Evolutionary conservation across 1,140 invertebrate genomes (phyloP), one percentile per base, ranked within the genome.

Genomic region (Drosophila azteca): DNA sequence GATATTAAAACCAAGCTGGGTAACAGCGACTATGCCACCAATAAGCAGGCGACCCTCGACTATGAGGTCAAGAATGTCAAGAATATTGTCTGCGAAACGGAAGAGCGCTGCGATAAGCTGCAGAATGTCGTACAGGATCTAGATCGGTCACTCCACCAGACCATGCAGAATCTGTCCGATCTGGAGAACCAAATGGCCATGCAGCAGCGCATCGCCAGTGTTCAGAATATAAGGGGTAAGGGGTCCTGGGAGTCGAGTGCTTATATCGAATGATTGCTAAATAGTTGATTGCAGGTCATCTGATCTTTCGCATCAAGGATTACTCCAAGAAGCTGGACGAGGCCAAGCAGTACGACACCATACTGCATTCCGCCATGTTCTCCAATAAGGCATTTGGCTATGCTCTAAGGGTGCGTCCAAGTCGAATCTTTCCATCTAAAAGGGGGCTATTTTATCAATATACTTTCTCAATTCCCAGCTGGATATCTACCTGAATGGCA

Each of bases 361-460:
- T 94, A 0, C 70, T 95, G 1, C 93, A 93, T 44, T 95, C 95
- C 84, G 93, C 95, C 2, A 90, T 94, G 53, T 96, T 96, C 83
- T 93, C 93, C 9, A 94, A 94, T 15, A 94, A 93, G 76, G 94
- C 94, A 66, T 95, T 94, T 73, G 95, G 95, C n/a, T 96, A 96
- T 85, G 94, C 94, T 2, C 71, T 96, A 11, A 93, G 95, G 90
- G 94, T 95, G 92, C 92, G 85, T 90, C 5, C 2, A 6, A 1
- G 1, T 6, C 17, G 0, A 8, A 15, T 15, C 41, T 31, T 58
- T 50, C 24, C 20, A 9, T 13, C 11, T 24, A 11, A 4, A 7
- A 63, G 15, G 45, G 29, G 35, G n/a, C 17, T 60, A 11, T 50
- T 57, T 41, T 49, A 17, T 31, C 1, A 15, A 17, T 2, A 2